phyloP scores from a whole-genome alignment of 2,888 invertebrate genomes.

The Rhimphoctona megacephalus region DNA sequence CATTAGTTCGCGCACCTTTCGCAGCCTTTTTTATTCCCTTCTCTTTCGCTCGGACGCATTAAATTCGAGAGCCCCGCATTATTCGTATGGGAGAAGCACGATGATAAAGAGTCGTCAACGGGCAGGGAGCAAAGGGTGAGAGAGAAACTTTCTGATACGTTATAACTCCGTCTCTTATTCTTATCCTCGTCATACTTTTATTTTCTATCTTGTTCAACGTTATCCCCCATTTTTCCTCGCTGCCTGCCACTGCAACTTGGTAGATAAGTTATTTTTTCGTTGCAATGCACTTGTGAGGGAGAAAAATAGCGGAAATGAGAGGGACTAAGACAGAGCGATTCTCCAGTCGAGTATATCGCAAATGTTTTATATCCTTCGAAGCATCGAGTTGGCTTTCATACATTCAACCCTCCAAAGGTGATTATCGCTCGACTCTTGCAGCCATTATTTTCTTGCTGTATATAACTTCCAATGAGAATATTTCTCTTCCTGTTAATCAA shows the following conservation, averaged over 20 bases:
- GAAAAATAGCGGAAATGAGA: background rate
- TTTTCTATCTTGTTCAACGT: constrained; percentile 6
- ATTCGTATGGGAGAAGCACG: constrained; percentile 19
- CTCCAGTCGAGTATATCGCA: constrained; percentile 32
- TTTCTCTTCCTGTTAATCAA: background rate
- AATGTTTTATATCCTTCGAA: constrained; percentile 12
- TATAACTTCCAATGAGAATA: constrained; percentile 14
- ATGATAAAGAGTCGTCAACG: background rate
- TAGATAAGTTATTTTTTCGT: constrained; percentile 27
- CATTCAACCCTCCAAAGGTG: constrained; percentile 1
- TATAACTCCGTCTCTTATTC: constrained; percentile 43
- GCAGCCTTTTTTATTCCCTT: constrained; percentile 20
- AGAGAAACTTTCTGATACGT: constrained; percentile 39
- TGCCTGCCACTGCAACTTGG: background rate
- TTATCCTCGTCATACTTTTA: background rate
- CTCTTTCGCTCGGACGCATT: constrained; percentile 11
- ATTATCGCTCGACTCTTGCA: constrained; percentile 21
- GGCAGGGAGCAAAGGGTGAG: background rate
- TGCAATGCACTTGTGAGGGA: background rate
- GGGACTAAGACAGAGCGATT: background rate
- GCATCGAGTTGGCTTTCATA: constrained; percentile 7
- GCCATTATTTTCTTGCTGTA: constrained; percentile 47
- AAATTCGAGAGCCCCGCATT: constrained; percentile 20
- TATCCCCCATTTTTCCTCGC: background rate
- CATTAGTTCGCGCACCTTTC: constrained; percentile 5